Evolutionary conservation across 2,113 vertebrate species (phyloP).

Genomic region (Paratilapia polleni): DNA sequence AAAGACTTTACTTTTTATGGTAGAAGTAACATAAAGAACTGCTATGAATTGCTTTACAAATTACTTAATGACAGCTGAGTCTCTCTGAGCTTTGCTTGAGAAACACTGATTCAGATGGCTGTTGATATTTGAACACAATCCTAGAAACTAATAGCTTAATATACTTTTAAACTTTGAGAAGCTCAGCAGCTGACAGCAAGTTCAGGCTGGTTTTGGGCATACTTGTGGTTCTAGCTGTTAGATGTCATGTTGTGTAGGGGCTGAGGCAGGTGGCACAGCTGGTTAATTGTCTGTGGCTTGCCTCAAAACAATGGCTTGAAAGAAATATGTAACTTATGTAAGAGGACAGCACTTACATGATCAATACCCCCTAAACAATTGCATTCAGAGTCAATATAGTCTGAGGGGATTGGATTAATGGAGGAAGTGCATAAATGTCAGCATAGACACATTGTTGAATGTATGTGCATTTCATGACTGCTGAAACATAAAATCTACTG

Average conservation of each 20-base stretch:
- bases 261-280: slow-evolving; percentile 38
- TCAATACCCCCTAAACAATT: slow-evolving; percentile 26
- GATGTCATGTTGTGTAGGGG: slow-evolving; percentile 25
- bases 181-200: slow-evolving; percentile 1
- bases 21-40: not conserved
- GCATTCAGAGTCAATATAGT: slow-evolving; percentile 24
- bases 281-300: slow-evolving; percentile 24
- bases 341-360: slow-evolving; percentile 24
- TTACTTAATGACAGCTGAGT: slow-evolving; percentile 29
- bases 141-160: not conserved
- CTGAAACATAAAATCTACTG: slow-evolving; percentile 27
- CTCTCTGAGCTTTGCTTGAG: not conserved
- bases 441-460: not conserved
- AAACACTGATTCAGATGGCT: not conserved
- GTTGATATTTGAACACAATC: slow-evolving; percentile 30
- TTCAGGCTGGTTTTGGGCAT: slow-evolving; percentile 30
- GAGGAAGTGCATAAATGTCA: slow-evolving; percentile 21
- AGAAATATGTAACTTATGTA: slow-evolving; percentile 29
- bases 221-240: slow-evolving; percentile 18
- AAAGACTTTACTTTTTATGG: too few relatives aligned
- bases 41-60: slow-evolving; percentile 18
- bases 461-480: not conserved
- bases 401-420: slow-evolving; percentile 1
- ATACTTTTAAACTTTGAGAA: not conserved
- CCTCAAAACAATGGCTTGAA: slow-evolving; percentile 43